phyloP scores from a whole-genome alignment of 2,888 invertebrate species.

The Himalopsyche anomala region DNA sequence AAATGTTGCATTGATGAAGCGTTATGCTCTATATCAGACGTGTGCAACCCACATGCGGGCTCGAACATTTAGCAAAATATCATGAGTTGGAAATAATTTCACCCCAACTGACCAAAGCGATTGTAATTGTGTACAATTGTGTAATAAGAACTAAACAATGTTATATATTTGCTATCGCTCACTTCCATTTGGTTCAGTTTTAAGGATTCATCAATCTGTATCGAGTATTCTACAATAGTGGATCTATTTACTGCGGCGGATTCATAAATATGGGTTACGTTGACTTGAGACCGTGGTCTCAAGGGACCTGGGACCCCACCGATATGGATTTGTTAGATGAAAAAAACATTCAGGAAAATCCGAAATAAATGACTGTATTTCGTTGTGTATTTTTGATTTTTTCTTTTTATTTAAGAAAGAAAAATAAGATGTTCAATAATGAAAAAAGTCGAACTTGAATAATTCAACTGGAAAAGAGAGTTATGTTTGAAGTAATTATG shows the following conservation, averaged over 20 bases:
- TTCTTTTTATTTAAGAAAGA: not conserved
- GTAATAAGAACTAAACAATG: too few species aligned
- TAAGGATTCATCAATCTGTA: not conserved
- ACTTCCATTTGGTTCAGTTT: not conserved
- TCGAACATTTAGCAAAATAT: too few species aligned
- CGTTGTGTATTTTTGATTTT: conserved; percentile 6
- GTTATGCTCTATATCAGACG: too few species aligned
- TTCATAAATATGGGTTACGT: conserved; percentile 26
- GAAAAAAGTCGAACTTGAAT: too few species aligned
- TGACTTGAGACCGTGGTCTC: not conserved
- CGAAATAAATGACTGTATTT: conserved; percentile 7
- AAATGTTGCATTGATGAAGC: too few species aligned
- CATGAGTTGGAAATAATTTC: too few species aligned
- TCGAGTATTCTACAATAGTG: conserved; percentile 23
- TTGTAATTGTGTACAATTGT: too few species aligned
- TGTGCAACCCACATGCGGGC: too few species aligned
- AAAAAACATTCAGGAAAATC: conserved; percentile 4
- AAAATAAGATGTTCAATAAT: not conserved
- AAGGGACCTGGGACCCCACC: not conserved
- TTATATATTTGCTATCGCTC: not conserved
- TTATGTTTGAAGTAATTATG: too few species aligned
- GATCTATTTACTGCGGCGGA: conserved; percentile 8
- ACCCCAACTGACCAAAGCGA: too few species aligned
- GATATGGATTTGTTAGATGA: conserved; percentile 10
- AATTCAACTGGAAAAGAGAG: too few species aligned